Evolutionary conservation across 1,140 invertebrate genomes (phyloP).

Genomic region (Ridgeia piscesae): DNA sequence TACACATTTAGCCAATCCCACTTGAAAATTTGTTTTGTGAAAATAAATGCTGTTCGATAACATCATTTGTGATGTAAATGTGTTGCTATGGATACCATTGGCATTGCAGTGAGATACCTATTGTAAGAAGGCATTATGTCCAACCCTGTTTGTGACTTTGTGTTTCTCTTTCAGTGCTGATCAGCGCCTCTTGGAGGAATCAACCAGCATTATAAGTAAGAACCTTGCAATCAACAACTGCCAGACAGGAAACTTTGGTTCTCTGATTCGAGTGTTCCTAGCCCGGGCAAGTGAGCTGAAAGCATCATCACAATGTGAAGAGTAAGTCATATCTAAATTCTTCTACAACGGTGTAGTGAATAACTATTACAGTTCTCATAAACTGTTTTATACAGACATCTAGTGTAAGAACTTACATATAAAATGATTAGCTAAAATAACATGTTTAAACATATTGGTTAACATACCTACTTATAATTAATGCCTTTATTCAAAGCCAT

Average conservation of each 20-base stretch:
- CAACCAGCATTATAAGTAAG: constrained; percentile 62
- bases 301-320: constrained; percentile 79
- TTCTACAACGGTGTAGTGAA: background rate
- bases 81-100: background rate
- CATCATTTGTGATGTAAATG: too few relatives aligned
- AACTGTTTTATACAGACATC: too few relatives aligned
- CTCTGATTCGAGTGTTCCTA: constrained; percentile 82
- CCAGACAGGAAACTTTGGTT: constrained; percentile 82
- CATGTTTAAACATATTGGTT: too few relatives aligned
- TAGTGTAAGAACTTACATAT: too few relatives aligned
- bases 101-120: background rate
- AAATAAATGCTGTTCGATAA: too few relatives aligned
- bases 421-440: too few relatives aligned
- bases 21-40: too few relatives aligned
- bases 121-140: background rate
- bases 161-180: constrained; percentile 66
- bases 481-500: too few relatives aligned
- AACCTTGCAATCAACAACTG: constrained; percentile 71
- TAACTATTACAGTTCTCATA: background rate
- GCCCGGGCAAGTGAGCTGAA: constrained; percentile 76
- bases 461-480: too few relatives aligned
- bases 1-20: too few relatives aligned
- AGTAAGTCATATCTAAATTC: constrained; percentile 64
- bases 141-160: background rate
- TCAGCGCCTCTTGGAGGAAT: constrained; percentile 77